Conservation (phyloP, 2,888 invertebrate genomes). For the Hypolimnas misippus region DNA sequence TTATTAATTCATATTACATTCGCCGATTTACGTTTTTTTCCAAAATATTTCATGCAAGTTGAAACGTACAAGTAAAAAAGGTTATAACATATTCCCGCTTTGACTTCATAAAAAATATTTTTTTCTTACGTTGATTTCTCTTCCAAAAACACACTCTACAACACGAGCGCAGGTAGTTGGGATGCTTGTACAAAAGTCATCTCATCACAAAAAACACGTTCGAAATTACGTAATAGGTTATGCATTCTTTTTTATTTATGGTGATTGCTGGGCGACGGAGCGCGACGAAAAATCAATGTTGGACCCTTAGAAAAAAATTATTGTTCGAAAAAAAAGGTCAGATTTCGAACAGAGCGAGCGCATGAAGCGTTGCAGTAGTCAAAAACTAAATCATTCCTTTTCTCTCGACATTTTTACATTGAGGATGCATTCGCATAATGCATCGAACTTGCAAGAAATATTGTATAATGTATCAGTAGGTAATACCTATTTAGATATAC, state of each 20-base stretch:
- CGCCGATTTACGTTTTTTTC: no score
- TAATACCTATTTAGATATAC: no score
- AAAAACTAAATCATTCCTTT: no score
- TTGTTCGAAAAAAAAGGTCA: not conserved
- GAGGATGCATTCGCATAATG: no score
- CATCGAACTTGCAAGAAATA: no score
- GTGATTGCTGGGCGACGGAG: constrained; percentile 40
- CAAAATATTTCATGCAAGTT: no score
- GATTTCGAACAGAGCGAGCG: not conserved
- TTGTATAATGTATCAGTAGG: no score
- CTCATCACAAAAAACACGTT: constrained; percentile 19
- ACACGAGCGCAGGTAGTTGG: constrained; percentile 34
- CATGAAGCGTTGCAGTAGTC: not conserved
- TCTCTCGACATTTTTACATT: no score
- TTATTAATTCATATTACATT: no score
- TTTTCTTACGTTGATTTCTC: no score
- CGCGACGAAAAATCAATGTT: constrained; percentile 28
- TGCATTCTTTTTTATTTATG: constrained; percentile 12
- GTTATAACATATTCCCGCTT: not conserved
- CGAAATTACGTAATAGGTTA: constrained; percentile 29
- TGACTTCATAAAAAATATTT: not conserved
- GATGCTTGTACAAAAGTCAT: constrained; percentile 21
- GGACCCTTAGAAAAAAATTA: not conserved
- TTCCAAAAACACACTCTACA: not conserved
- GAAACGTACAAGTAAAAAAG: no score